phyloP scores from a whole-genome alignment of 2,888 invertebrate species.

The Platycheirus rosarum region DNA sequence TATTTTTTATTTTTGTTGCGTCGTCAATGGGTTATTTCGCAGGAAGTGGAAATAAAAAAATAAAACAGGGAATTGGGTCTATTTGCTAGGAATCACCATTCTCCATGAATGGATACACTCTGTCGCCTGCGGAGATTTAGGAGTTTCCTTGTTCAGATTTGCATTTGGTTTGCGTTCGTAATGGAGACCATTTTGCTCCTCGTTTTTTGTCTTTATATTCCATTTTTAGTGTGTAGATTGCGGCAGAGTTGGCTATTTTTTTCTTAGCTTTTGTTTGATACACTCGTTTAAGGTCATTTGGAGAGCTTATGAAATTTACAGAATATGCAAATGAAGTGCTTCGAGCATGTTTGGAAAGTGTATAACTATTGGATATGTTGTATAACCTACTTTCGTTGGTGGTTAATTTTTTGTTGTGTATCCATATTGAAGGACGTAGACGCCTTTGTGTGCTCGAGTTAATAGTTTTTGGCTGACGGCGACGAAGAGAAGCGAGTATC shows the following conservation, averaged over 20 bases:
- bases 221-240: slow-evolving; percentile 36
- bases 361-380: not conserved
- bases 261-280: slow-evolving; percentile 44
- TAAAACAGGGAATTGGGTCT: slow-evolving; percentile 59
- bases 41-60: slow-evolving; percentile 57
- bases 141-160: slow-evolving; percentile 66
- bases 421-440: slow-evolving; percentile 73
- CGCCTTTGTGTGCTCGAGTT: slow-evolving; percentile 1
- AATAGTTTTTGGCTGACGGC: slow-evolving; percentile 70
- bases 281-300: slow-evolving; percentile 65
- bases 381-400: slow-evolving; percentile 15
- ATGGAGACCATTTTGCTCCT: slow-evolving; percentile 37
- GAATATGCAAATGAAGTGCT: slow-evolving; percentile 62
- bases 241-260: slow-evolving; percentile 15
- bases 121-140: slow-evolving; percentile 48
- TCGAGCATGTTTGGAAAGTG: slow-evolving; percentile 26
- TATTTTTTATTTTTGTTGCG: slow-evolving; percentile 1
- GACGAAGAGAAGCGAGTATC: slow-evolving; percentile 69
- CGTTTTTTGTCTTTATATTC: slow-evolving; percentile 20
- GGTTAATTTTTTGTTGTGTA: slow-evolving; percentile 68
- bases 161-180: slow-evolving; percentile 57
- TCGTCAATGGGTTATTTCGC: slow-evolving; percentile 66
- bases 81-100: slow-evolving; percentile 65
- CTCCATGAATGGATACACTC: slow-evolving; percentile 59
- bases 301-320: slow-evolving; percentile 60